Evolutionary conservation across 2,113 vertebrate species (phyloP).

Genomic region (Clarias macrocephalus): DNA sequence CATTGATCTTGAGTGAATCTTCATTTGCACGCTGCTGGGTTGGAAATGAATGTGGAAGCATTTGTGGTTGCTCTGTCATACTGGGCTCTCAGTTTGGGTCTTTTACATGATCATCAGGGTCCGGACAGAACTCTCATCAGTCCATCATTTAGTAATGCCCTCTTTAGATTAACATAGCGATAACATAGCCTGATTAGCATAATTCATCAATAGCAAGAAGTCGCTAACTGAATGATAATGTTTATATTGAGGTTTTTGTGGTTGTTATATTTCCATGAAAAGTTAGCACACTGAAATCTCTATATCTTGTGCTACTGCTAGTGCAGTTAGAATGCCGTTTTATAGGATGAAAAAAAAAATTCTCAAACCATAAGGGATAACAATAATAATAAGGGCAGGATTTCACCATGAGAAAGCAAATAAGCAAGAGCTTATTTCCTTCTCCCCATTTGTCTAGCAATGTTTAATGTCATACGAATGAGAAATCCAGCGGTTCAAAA

Average conservation of each 20-base stretch:
- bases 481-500: background rate
- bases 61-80: too few species aligned
- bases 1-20: too few species aligned
- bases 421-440: background rate
- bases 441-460: background rate
- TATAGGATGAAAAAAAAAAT: background rate
- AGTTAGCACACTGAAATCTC: background rate
- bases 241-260: background rate
- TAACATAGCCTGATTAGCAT: background rate
- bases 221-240: background rate
- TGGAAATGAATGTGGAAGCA: too few species aligned
- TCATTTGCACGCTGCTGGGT: too few species aligned
- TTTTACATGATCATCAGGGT: too few species aligned
- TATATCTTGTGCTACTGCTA: background rate
- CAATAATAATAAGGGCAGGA: background rate
- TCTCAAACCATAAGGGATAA: background rate
- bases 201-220: background rate
- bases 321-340: background rate
- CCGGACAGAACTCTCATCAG: too few species aligned
- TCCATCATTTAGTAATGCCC: too few species aligned
- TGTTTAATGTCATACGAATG: background rate
- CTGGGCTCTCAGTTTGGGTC: too few species aligned
- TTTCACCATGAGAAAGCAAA: background rate
- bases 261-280: background rate
- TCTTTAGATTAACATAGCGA: too few species aligned